A percentile compares a stretch with the other conserved stretches of the same genome.
Evolutionary conservation across 2,888 invertebrate genomes (phyloP).

Genomic region (Pollenia angustigena): DNA sequence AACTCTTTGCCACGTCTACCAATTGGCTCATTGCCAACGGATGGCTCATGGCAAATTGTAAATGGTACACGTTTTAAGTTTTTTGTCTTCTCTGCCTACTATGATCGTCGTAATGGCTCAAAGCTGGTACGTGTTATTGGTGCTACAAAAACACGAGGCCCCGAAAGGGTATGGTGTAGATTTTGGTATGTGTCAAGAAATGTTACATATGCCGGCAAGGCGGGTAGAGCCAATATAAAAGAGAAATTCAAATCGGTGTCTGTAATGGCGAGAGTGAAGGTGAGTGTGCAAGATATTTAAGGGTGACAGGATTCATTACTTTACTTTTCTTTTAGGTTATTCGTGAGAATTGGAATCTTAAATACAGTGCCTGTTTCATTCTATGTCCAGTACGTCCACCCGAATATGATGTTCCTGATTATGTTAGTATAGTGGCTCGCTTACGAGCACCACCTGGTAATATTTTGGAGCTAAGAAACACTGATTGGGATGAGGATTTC

Average conservation of each 20-base stretch:
- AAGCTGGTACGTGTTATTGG: conserved; percentile 92
- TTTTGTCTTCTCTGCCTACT: conserved; percentile 96
- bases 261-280: conserved; percentile 91
- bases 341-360: conserved; percentile 96
- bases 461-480: conserved; percentile 87
- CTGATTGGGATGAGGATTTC: conserved; percentile 84
- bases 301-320: not conserved
- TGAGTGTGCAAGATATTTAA: conserved; percentile 78
- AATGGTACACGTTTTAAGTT: conserved; percentile 90
- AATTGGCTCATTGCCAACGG: conserved; percentile 88
- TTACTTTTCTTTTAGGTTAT: conserved; percentile 87
- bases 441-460: conserved; percentile 87
- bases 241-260: conserved; percentile 86
- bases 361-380: conserved; percentile 95
- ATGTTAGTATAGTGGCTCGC: conserved; percentile 89
- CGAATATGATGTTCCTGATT: conserved; percentile 86
- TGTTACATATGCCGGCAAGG: conserved; percentile 49
- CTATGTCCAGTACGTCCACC: conserved; percentile 89
- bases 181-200: conserved; percentile 87
- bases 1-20: conserved; percentile 87
- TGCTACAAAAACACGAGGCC: conserved; percentile 93
- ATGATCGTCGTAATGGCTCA: conserved; percentile 88
- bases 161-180: conserved; percentile 92
- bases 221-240: conserved; percentile 67
- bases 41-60: conserved; percentile 90